Evolutionary conservation across 2,888 invertebrate species (phyloP), one percentile per base, ranked within the genome.

Genomic region (Megalurothrips usitatus): DNA sequence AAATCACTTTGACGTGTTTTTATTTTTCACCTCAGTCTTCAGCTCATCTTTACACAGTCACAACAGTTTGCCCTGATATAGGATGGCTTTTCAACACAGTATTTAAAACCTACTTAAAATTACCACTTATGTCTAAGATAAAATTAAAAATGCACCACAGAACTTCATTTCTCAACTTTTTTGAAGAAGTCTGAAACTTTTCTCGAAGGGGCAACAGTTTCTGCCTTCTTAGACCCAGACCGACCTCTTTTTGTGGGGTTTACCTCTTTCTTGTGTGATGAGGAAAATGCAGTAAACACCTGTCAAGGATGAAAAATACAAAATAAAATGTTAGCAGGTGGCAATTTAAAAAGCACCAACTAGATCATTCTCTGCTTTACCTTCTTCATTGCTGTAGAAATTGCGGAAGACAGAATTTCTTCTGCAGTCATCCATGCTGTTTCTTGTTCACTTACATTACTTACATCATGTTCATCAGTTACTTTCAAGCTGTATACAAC

Each of bases 361-460:
- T 19, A n/a, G 17, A 58, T 6, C 6, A 58, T 17, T 58, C 4
- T 26, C 34, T 43, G 34, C 34, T 43, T 43, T 9, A 75, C 68
- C 68, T 75, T 75, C 1, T 75, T 75, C 68, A 75, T 75, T 23
- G 68, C 68, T 26, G 68, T 75, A 8, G 68, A 75, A 26, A 75
- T 75, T 12, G 68, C 68, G 26, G 68, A 75, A 8, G 68, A 75
- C 26, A 75, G 9, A 12, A 75, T 75, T 26, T 75, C 23, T 23
- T 75, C 68, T 75, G 68, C n/a, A 10, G 23, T 10, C 68, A 75
- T 75, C 68, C 68, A 75, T 12, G 1, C 12, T 23, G 26, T 26
- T 75, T 75, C 68, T 26, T 23, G 23, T 12, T 75, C 68, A 75
- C 12, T 75, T 26, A 11, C 23, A 26, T 75, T 26, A 17, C 58